Evolutionary conservation across 2,888 invertebrate species (phyloP), one percentile per base, ranked within the genome.

Genomic region (Endomychus coccineus): DNA sequence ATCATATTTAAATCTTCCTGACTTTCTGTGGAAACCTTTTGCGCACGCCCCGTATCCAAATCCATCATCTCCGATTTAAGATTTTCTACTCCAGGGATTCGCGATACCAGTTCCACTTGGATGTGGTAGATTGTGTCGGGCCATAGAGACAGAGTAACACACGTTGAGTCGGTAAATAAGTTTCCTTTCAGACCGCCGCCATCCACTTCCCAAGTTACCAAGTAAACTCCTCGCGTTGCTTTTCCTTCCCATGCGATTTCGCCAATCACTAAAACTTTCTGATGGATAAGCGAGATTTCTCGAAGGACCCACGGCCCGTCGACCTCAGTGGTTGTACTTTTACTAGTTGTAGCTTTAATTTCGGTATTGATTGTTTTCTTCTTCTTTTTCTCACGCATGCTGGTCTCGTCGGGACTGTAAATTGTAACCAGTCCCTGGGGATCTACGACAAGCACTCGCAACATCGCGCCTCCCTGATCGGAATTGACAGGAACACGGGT

Each of bases 131-230:
- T 67, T 27, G 84, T 84, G 61, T 84, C 83, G 30, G 84, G 83
- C 83, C 84, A 85, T 33, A 86, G 69, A 38, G 83, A 83, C 48
- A 86, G 66, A 35, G 83, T 83, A 43, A 85, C 84, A 54, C 80
- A 76, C 39, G 83, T 83, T 34, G 83, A 80, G 64, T 85, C 84
- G 24, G 85, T 86, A 65, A 84, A 82, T 46, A 85, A 71, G 66
- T 85, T 84, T 46, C 85, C 85, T 67, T 82, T 83, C 42, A 86
- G 69, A 45, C 84, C 84, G 49, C 84, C 84, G 39, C 84, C 84
- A 55, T 80, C 81, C 36, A 85, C 80, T 71, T 86, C 85, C 85
- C 85, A 86, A 43, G 84, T 84, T 34, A 86, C 83, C 56, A 85
- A 71, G 66, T 84, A 85, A 40, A 84, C 78, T 15, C 77, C 77